Evolutionary conservation across 2,113 vertebrate genomes (phyloP), one percentile per base, ranked within the genome.

Genomic region (Xenotilapia leptura): DNA sequence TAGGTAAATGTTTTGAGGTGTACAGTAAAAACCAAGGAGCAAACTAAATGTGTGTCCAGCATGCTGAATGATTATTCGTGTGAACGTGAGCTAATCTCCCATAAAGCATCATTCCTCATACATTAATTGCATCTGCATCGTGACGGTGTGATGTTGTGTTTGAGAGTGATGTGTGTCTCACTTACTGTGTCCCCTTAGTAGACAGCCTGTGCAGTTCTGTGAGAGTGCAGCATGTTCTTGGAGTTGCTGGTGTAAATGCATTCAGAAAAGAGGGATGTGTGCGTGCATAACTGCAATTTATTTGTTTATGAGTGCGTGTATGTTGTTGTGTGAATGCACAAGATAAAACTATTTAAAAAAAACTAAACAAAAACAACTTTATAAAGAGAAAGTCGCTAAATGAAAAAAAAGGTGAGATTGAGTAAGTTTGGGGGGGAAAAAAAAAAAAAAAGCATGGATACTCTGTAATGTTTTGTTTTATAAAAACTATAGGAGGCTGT

Each of bases 51-150:
- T 95, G 94, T 92, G 94, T 95, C 94, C 92, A 95, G 96, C 96
- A 97, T 97, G 96, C 95, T 90, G 96, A 96, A 96, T 95, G 96
- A 96, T 88, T 88, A 92, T 91, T 86, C 84, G 95, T 94, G 94
- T 95, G 95, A 95, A 95, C 91, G 89, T 94, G 93, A 92, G 93
- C 88, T 90, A 91, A 87, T 89, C 92, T 94, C 88, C 92, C 93
- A 95, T 82, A 58, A 85, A 84, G 92, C 94, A 91, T 92, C 95
- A 93, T 91, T 93, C 94, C 88, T 95, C 91, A 93, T 92, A 65
- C 92, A 93, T 95, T 91, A 92, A 84, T 88, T 90, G 93, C 94
- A 95, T 95, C 92, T 83, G 94, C 95, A 96, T 96, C 90, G 77
- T 96, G 94, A 91, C 89, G 93, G 94, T 95, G 95, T 96, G 93